Percentiles rank a stretch among this genome's conserved stretches.
Conservation (phyloP, 2,888 invertebrate species). For the Troides aeacus region DNA sequence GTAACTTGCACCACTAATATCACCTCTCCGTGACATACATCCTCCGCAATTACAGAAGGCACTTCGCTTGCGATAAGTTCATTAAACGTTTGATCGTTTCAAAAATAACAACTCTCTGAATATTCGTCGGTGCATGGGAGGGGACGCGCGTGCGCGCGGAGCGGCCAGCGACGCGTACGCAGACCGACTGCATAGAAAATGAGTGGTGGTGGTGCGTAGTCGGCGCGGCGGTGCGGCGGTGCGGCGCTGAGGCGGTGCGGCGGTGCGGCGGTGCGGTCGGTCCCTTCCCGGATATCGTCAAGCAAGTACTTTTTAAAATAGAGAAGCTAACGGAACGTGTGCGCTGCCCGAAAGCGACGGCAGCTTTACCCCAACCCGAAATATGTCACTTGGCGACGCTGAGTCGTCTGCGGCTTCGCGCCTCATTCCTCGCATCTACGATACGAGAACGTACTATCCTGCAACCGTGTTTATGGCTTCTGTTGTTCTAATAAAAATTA, state of each 20-base stretch:
- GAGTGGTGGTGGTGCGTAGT: constrained; percentile 61
- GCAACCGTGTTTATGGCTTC: background rate
- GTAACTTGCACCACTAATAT: constrained; percentile 70
- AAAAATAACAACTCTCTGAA: constrained; percentile 58
- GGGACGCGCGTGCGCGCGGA: constrained; percentile 70
- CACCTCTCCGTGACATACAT: constrained; percentile 72
- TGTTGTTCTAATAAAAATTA: constrained; percentile 2
- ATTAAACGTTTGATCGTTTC: constrained; percentile 52
- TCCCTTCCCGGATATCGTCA: constrained; percentile 78
- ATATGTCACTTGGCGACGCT: constrained; percentile 70
- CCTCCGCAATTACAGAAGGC: constrained; percentile 56
- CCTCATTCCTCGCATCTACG: constrained; percentile 17
- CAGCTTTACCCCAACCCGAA: constrained; percentile 73
- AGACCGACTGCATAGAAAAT: constrained; percentile 76
- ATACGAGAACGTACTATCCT: constrained; percentile 4
- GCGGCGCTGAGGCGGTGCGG: constrained; percentile 19
- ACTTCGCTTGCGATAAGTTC: constrained; percentile 57
- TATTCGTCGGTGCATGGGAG: constrained; percentile 60
- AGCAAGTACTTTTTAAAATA: constrained; percentile 77
- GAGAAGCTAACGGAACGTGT: constrained; percentile 78
- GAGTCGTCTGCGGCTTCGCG: constrained; percentile 34
- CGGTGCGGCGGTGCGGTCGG: constrained; percentile 34
- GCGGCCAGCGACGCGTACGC: constrained; percentile 75
- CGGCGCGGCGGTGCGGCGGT: constrained; percentile 16
- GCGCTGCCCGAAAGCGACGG: constrained; percentile 75